Base-by-base conservation (phyloP, 2,797 vertebrate genomes). In the Clarias laeviceps region DNA sequence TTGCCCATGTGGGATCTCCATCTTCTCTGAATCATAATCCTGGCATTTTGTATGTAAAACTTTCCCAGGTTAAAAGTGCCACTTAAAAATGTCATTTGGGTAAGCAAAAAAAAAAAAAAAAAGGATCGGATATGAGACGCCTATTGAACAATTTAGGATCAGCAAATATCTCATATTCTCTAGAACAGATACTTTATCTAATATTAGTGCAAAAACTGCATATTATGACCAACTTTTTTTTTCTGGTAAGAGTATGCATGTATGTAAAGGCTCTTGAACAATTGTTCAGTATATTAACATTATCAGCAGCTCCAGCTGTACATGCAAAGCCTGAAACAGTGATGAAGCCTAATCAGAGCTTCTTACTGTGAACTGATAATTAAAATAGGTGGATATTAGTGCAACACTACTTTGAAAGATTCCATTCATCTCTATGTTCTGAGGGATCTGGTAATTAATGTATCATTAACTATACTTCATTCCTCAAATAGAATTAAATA, bases 71-170 rank as follows among this genome's bases (percentile, higher is more conserved):
- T 61, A 64, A 62, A 50, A 50, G 11, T 12, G 45, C 45, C 45
- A 50, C 11, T 50, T 50, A 12, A 50, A 50, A 50, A 17, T 80
- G 78, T 95, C 94, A 95, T 93, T 34, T 92, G 87, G 86, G 84
- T 34, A 56, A 91, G 84, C 92, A 92, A 91, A 45, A 1, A 9
- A 45, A 45, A 7, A 34, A 11, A 11, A 50, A 50, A 11, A 50
- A 91, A 91, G 89, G 87, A 91, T 89, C 40, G 64, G 77, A 2
- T 72, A 78, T 88, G 93, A 91, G 94, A 91, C 93, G 85, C 90
- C 94, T 94, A 91, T 90, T 94, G 94, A 93, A 77, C 29, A 85
- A 54, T 84, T 82, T 50, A 54, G 1, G 74, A 89, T 91, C 80
- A 92, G 14, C 91, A 89, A 8, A 0, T 57, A 18, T 34, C 17